Evolutionary conservation across 2,797 vertebrate genomes (phyloP).

Genomic region (Taeniopygia guttata): DNA sequence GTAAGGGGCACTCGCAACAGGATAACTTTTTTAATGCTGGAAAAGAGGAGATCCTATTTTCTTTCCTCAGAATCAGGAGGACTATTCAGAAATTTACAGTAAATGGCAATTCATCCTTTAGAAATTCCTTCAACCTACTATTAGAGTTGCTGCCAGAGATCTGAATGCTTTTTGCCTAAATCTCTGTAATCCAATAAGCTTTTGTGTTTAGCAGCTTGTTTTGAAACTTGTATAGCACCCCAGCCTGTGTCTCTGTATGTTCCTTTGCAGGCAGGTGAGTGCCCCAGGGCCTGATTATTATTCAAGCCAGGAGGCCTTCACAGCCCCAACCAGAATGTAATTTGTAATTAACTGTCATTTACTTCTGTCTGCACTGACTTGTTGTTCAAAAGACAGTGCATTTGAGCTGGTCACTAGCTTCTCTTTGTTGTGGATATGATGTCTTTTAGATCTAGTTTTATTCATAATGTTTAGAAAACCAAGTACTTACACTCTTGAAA

Average conservation of each 20-base stretch:
- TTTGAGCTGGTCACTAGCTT: slow-evolving; percentile 75
- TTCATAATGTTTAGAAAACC: slow-evolving; percentile 52
- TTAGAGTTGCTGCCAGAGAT: slow-evolving; percentile 69
- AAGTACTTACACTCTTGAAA: slow-evolving; percentile 53
- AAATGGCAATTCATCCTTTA: slow-evolving; percentile 50
- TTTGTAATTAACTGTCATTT: slow-evolving; percentile 89
- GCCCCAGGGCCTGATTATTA: slow-evolving; percentile 80
- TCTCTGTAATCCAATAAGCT: slow-evolving; percentile 89
- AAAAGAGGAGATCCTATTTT: neutral
- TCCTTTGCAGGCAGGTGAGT: slow-evolving; percentile 82
- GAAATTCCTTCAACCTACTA: slow-evolving; percentile 65
- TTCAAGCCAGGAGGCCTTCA: slow-evolving; percentile 77
- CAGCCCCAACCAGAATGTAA: slow-evolving; percentile 80
- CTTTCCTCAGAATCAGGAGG: neutral
- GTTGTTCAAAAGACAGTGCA: slow-evolving; percentile 77
- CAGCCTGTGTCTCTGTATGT: slow-evolving; percentile 74
- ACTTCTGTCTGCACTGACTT: slow-evolving; percentile 80
- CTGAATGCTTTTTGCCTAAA: slow-evolving; percentile 78
- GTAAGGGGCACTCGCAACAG: neutral
- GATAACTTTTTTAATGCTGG: neutral
- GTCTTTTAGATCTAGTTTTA: slow-evolving; percentile 70
- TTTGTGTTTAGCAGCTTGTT: slow-evolving; percentile 85
- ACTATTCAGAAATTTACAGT: slow-evolving; percentile 33
- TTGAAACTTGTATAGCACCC: slow-evolving; percentile 80
- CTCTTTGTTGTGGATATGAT: slow-evolving; percentile 76